These are phyloP conservation scores for Agapetus fuscipes DNA, from an alignment of 2,888 invertebrate genomes.

Conservation along the genomic window DNA sequence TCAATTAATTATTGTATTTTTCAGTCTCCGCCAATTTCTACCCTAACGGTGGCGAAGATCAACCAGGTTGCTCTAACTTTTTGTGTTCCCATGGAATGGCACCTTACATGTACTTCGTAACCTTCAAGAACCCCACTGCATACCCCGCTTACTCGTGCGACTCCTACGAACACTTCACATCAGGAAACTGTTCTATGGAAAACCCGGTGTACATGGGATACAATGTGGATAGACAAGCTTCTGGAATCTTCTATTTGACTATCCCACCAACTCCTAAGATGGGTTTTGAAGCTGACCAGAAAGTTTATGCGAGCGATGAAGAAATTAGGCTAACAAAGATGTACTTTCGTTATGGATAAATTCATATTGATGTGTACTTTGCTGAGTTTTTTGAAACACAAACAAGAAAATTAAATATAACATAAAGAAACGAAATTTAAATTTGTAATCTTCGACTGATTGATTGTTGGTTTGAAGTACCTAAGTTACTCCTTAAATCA, in stretches of 20 bases:
- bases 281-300: too few relatives aligned
- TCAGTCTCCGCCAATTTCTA: conserved; percentile 2
- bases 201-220: background rate
- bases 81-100: background rate
- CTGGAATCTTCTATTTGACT: background rate
- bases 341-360: background rate
- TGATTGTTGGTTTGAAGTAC: too few relatives aligned
- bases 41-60: conserved; percentile 1
- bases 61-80: conserved; percentile 1
- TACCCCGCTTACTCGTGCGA: background rate
- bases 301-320: too few relatives aligned
- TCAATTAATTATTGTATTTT: too few relatives aligned
- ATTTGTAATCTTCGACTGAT: too few relatives aligned
- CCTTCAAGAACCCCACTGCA: background rate
- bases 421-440: too few relatives aligned
- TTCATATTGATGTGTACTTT: too few relatives aligned
- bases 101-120: background rate
- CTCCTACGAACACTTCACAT: background rate
- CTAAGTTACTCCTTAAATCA: too few relatives aligned
- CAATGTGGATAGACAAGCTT: background rate
- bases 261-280: too few relatives aligned
- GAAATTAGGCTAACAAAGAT: too few relatives aligned
- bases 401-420: too few relatives aligned
- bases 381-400: too few relatives aligned
- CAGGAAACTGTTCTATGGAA: background rate